Conservation (phyloP, 2,797 vertebrate genomes). For the Otus scops region DNA sequence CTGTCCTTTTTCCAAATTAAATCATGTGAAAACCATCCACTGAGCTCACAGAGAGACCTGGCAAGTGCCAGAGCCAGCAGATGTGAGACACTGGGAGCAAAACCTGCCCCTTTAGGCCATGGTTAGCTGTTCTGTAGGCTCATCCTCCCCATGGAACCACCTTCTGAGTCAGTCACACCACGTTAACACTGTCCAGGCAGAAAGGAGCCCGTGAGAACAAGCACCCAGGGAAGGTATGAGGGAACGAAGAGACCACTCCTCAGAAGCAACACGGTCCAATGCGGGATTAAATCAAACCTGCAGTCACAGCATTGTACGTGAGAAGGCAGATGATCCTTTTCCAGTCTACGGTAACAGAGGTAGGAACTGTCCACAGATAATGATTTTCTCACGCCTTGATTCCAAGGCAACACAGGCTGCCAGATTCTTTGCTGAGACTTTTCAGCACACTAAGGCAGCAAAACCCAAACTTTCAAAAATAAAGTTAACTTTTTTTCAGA, state of each 20-base stretch:
- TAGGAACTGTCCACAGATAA: background rate
- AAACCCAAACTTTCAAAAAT: background rate
- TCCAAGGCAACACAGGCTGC: background rate
- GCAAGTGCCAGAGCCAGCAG: background rate
- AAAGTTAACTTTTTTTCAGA: background rate
- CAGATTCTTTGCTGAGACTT: background rate
- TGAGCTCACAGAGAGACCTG: background rate
- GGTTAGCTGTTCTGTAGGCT: background rate
- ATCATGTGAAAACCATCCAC: background rate
- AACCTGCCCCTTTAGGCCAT: background rate
- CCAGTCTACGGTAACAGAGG: background rate
- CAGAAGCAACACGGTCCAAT: fast-evolving
- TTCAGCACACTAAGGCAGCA: background rate
- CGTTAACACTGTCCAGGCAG: background rate
- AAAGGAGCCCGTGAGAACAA: fast-evolving
- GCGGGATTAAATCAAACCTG: background rate
- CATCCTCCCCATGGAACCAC: background rate
- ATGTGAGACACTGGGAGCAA: background rate
- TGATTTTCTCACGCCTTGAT: fast-evolving
- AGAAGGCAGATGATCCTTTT: background rate
- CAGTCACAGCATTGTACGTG: fast-evolving
- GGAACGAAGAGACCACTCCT: background rate
- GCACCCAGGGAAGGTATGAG: fast-evolving
- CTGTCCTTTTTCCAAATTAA: background rate
- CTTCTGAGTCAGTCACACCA: background rate